Conservation (phyloP, 2,888 invertebrate species). For the Suillia variegata region DNA sequence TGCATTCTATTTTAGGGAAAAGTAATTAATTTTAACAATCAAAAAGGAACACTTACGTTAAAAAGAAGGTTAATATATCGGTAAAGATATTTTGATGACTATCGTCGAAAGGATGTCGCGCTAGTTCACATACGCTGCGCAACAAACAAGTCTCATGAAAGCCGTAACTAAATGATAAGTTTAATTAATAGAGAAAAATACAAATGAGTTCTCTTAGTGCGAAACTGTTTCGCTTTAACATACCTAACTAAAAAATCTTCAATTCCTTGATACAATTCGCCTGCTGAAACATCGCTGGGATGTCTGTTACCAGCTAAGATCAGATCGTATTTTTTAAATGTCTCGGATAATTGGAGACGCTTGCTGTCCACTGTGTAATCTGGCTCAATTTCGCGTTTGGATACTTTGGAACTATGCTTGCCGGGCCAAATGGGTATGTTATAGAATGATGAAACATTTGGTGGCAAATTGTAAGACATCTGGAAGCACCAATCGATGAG, state of each 20-base stretch:
- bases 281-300: constrained; percentile 57
- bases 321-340: constrained; percentile 40
- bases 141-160: constrained; percentile 73
- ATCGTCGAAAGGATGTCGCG: constrained; percentile 66
- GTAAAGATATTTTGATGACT: constrained; percentile 66
- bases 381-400: constrained; percentile 17
- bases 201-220: no score
- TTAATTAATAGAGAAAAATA: no score
- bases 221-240: constrained; percentile 5
- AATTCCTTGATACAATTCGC: constrained; percentile 53
- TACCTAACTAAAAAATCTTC: constrained; percentile 47
- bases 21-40: not conserved
- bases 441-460: constrained; percentile 47
- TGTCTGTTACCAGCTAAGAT: constrained; percentile 34
- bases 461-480: constrained; percentile 54
- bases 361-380: not conserved
- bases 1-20: no score
- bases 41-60: constrained; percentile 74
- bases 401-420: constrained; percentile 34
- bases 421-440: constrained; percentile 57
- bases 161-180: constrained; percentile 63
- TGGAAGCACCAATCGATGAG: constrained; percentile 59
- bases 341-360: constrained; percentile 28
- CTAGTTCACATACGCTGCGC: constrained; percentile 71
- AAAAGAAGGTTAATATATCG: constrained; percentile 69